Evolutionary conservation across 2,113 vertebrate species (phyloP), one percentile per base, ranked within the genome.

Genomic region (Riparia riparia): DNA sequence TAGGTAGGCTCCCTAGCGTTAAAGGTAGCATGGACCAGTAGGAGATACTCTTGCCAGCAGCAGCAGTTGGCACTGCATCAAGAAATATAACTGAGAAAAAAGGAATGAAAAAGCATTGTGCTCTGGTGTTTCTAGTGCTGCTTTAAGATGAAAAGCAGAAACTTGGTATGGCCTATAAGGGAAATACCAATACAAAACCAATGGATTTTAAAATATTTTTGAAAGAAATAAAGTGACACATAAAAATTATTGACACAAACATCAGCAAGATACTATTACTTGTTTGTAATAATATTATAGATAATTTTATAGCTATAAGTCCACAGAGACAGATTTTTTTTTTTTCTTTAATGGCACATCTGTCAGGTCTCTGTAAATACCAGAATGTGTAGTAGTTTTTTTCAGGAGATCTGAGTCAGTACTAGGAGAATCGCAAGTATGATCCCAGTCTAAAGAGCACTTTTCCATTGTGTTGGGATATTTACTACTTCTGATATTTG

Each of bases 391-490:
- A 20, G 17, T 68, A 44, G 19, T 37, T 79, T 72, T 88, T 13
- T 28, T 72, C 25, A 45, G 53, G 57, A 72, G 24, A 34, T 78
- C 42, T 57, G 14, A 69, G 29, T 15, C 12, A 4, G 18, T 63
- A 29, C 56, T 54, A 32, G 32, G 5, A 86, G 22, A 60, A 61
- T 10, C 15, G 0, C 2, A 19, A 69, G 22, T 58, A 34, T 0
- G 0, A 32, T 58, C 32, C 29, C 34, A 39, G 9, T 78, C 26
- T 81, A 66, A 32, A 42, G 34, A 73, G 26, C 71, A 81, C 28
- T 65, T 9, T 73, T 83, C 24, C n/a, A 24, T n/a, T 77, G 37
- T 51, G 32, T 22, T 82, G 39, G 20, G 49, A 16, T 82, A 10
- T 44, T 82, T 79, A 25, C 1, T 10, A 29, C 16, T 79, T 73